Conservation (phyloP, 1,140 invertebrate species). For the Rhopalosiphum maidis region DNA sequence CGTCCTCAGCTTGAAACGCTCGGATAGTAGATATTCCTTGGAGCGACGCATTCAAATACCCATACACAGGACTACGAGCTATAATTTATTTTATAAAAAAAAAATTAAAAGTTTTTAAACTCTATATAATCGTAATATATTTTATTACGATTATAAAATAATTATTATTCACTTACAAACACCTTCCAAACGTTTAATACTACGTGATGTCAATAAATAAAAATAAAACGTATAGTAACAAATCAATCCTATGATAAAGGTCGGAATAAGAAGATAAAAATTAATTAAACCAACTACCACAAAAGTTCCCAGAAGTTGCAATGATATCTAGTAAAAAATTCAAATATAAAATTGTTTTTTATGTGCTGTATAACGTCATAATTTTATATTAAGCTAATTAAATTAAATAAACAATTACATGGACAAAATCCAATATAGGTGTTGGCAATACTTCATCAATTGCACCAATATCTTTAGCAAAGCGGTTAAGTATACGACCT, state of each 20-base stretch:
- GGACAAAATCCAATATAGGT: slow-evolving; percentile 78
- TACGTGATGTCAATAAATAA: slow-evolving; percentile 71
- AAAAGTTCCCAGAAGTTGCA: slow-evolving; percentile 72
- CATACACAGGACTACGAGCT: slow-evolving; percentile 83
- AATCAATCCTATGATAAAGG: slow-evolving; percentile 65
- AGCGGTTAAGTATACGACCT: slow-evolving; percentile 77
- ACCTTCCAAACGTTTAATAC: slow-evolving; percentile 70
- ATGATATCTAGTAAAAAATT: slow-evolving; percentile 63
- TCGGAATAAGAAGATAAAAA: slow-evolving; percentile 65
- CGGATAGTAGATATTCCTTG: slow-evolving; percentile 89
- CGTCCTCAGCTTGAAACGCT: slow-evolving; percentile 80
- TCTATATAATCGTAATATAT: too few species aligned
- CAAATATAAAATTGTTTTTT: neutral
- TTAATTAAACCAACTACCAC: slow-evolving; percentile 66
- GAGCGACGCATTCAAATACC: slow-evolving; percentile 85
- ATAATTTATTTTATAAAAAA: slow-evolving; percentile 60
- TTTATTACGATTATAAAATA: neutral
- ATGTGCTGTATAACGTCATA: neutral
- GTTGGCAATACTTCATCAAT: slow-evolving; percentile 86
- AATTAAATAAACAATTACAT: slow-evolving; percentile 62
- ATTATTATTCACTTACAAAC: neutral
- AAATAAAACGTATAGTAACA: slow-evolving; percentile 67
- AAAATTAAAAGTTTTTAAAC: slow-evolving; percentile 47
- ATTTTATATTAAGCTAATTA: neutral
- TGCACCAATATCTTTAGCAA: slow-evolving; percentile 80